Evolutionary conservation across 1,140 invertebrate genomes (phyloP), one percentile per base, ranked within the genome.

Genomic region (Bombus impatiens): DNA sequence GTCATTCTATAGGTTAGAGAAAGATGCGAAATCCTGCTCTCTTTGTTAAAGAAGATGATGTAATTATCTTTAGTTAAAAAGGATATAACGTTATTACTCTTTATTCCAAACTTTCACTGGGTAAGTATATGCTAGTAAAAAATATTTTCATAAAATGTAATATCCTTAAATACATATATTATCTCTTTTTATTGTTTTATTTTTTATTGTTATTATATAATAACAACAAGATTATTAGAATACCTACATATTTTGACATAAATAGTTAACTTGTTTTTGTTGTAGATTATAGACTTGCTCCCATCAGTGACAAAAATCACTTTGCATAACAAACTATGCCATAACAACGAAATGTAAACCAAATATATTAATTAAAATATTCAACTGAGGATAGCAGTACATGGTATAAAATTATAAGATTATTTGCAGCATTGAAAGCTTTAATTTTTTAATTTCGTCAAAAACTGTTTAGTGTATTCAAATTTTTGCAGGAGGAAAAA

Each of bases 31-130:
- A 89, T 87, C 25, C 91, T 95, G 32, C 91, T 95, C 77, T 89
- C 91, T 10, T 88, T 95, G 65, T 84, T 95, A 40, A 89, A 94
- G 76, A 94, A 93, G 87, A 93, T 95, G 90, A 86, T 92, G 71
- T 95, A 89, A 91, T 59, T 76, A 74, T 75, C 6, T 82, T 65
- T 47, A 13, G 2, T 32, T n/a, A 10, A 28, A 62, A 15, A 28
- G 62, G 28, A 37, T 44, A 9, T 4, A 70, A 40, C 37, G 12
- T 67, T 83, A 40, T 32, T 68, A 22, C 37, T 37, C 3, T 13
- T n/a, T 40, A 40, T 35, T 28, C 18, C 42, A 18, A 12, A 53
- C 4, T 62, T 15, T 37, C 22, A 65, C 8, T 65, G 13, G 65
- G 28, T 82, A 32, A 81, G 84, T 79, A 83, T 59, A 88, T 10